Evolutionary conservation across 2,888 invertebrate genomes (phyloP).

Genomic region (Exephanes ischioxanthus): DNA sequence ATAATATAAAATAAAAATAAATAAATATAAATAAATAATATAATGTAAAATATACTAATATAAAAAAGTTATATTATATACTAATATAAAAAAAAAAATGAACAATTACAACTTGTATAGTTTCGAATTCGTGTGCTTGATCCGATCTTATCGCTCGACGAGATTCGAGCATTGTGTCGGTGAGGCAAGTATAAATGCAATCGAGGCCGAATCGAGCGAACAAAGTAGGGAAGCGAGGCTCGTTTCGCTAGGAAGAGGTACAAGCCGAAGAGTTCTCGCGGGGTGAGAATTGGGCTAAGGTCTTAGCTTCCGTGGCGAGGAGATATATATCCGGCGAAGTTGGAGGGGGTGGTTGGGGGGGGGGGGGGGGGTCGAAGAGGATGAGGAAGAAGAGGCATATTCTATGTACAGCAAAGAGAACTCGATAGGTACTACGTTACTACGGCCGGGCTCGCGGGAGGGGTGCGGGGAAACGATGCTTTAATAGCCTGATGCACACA

Average conservation of each 20-base stretch:
- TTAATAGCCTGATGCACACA: slow-evolving; percentile 69
- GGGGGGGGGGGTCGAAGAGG: neutral
- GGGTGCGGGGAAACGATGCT: slow-evolving; percentile 64
- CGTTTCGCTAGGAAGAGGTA: neutral
- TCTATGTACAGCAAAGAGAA: slow-evolving; percentile 15
- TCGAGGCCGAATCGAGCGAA: neutral
- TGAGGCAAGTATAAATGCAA: neutral
- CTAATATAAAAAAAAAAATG: neutral
- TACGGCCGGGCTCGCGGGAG: neutral
- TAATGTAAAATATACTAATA: no score
- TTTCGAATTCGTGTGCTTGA: neutral
- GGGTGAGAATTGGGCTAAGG: slow-evolving; percentile 71
- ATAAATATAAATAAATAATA: no score
- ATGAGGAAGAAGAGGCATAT: neutral
- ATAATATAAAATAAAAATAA: no score
- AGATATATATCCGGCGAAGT: slow-evolving; percentile 28
- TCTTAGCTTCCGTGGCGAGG: slow-evolving; percentile 58
- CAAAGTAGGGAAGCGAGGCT: neutral
- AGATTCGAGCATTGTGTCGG: neutral
- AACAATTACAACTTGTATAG: neutral
- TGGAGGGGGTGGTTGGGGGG: neutral
- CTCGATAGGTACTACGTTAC: slow-evolving; percentile 9
- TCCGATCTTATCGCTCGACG: neutral
- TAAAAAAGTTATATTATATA: neutral
- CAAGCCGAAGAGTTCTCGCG: slow-evolving; percentile 16